Evolutionary conservation across 2,797 vertebrate species (phyloP).

Genomic region (Falco cherrug): DNA sequence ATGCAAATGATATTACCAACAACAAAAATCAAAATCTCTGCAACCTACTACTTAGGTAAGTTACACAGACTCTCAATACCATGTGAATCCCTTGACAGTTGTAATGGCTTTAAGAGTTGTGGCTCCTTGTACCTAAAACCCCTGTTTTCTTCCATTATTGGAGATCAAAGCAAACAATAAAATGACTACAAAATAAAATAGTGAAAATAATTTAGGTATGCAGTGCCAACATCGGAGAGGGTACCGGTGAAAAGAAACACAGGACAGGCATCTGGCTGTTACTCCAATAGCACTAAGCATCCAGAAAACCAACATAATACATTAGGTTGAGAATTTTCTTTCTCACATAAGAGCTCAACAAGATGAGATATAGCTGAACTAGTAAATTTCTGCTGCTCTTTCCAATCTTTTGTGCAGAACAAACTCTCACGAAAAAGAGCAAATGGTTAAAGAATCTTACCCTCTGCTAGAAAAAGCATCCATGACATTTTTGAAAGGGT

Average conservation of each 20-base stretch:
- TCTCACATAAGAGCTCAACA: not conserved
- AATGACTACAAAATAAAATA: not conserved
- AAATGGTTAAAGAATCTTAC: not conserved
- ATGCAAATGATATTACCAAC: not conserved
- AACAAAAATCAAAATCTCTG: not conserved
- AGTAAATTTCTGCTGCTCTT: not conserved
- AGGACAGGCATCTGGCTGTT: not conserved
- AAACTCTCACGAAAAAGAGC: not conserved
- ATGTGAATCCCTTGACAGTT: not conserved
- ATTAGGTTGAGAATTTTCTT: not conserved
- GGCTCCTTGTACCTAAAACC: not conserved
- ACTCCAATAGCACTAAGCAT: not conserved
- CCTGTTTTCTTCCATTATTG: not conserved
- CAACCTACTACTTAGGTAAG: not conserved
- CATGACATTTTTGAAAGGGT: too few species aligned
- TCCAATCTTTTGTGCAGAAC: not conserved
- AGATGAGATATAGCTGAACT: not conserved
- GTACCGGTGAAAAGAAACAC: not conserved
- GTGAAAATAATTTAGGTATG: not conserved
- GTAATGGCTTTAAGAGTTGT: not conserved
- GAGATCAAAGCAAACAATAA: not conserved
- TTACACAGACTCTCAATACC: not conserved
- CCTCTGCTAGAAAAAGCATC: not conserved
- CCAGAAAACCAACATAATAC: not conserved
- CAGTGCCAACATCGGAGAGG: not conserved